Evolutionary conservation across 1,140 invertebrate genomes (phyloP), one percentile per base, ranked within the genome.

Genomic region (Medauroidea extradentata): DNA sequence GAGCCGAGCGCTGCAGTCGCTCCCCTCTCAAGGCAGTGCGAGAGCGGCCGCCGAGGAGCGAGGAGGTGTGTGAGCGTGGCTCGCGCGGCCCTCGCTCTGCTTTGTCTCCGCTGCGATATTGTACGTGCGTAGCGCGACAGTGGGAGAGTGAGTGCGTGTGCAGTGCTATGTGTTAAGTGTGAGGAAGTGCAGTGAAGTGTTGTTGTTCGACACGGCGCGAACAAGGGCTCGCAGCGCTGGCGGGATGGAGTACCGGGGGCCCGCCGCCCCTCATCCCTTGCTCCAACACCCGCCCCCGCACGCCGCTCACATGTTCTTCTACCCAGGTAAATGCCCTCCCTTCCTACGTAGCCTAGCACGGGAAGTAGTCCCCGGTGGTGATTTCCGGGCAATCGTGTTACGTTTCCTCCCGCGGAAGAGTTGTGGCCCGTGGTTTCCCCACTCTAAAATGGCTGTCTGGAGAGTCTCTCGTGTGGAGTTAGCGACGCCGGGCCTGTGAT

Each of bases 181-280:
- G 44, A 21, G n/a, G 44, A 5, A 13, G 44, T 25, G 3, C 44
- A 7, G 44, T 25, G 44, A 21, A 19, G 18, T 46, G 18, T n/a
- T n/a, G n/a, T n/a, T 46, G 18, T 46, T 13, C 29, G 44, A 19
- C 55, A 57, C 55, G 55, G 55, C 55, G 41, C 43, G 55, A 9
- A 48, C 55, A 48, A 44, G 55, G 24, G 42, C 38, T 39, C 44
- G 41, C 25, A 27, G 18, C 43, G 25, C 52, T 34, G n/a, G 44
- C 42, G 55, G 41, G 43, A 57, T 57, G 55, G 55, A 57, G 44
- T 57, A 57, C 55, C 55, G 55, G 29, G 55, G 55, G 27, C 55
- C 55, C 7, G 55, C 55, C n/a, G 44, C 53, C 38, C 53, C 55
- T 25, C 55, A 57, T 41, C 55, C 55, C 55, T 29, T 57, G 55